Conservation (phyloP, 2,888 invertebrate genomes). For the Pantelozetes paolii region DNA sequence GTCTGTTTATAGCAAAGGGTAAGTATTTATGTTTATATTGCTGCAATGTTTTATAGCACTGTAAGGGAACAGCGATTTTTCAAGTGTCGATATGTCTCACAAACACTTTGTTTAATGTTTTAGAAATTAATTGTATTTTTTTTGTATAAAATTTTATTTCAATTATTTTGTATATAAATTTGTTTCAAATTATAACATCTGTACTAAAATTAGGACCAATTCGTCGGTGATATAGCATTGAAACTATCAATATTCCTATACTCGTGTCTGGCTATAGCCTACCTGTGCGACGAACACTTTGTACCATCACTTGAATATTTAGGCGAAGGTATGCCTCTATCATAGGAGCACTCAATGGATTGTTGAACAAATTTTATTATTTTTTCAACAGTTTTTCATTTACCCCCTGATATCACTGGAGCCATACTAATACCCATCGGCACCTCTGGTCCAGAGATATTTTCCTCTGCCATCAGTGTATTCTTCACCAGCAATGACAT, state of each 20-base stretch:
- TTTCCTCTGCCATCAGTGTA: conserved; percentile 39
- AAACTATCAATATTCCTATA: conserved; percentile 30
- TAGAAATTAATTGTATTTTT: not conserved
- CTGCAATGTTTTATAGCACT: not conserved
- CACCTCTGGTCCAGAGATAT: conserved; percentile 41
- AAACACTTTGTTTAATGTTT: not conserved
- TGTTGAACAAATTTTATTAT: not conserved
- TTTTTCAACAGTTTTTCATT: conserved; percentile 35
- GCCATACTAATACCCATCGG: conserved; percentile 40
- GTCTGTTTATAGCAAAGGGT: not conserved
- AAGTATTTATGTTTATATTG: not conserved
- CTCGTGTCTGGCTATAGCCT: conserved; percentile 40
- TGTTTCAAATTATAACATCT: conserved; percentile 8
- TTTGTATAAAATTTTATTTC: not conserved
- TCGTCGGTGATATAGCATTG: not conserved
- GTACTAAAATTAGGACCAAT: conserved; percentile 20
- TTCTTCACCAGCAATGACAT: conserved; percentile 42
- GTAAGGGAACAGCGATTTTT: no score
- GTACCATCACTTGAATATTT: conserved; percentile 36
- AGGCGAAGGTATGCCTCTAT: conserved; percentile 38
- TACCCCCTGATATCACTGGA: conserved; percentile 36
- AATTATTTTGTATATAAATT: not conserved
- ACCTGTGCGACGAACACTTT: conserved; percentile 40
- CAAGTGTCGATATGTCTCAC: not conserved
- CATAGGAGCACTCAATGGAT: no score